Conservation (phyloP, 2,113 vertebrate genomes). For the Rhineura floridana region DNA sequence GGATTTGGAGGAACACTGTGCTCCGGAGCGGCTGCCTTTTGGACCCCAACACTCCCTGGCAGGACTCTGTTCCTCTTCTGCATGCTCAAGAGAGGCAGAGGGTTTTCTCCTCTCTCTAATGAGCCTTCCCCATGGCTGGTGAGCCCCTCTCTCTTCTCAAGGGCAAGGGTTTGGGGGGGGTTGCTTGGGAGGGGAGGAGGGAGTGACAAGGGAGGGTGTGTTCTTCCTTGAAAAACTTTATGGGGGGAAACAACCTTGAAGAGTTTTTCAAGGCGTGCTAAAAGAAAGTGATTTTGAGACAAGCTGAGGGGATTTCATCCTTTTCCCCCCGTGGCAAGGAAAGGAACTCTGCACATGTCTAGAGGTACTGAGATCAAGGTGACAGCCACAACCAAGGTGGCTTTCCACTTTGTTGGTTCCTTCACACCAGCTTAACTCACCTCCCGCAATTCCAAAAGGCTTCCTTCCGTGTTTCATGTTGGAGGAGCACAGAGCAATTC, state of each 20-base stretch:
- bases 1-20: not conserved
- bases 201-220: too few relatives aligned
- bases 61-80: too few relatives aligned
- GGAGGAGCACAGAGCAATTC: not conserved
- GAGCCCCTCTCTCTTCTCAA: not conserved
- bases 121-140: not conserved
- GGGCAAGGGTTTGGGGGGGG: too few relatives aligned
- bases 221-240: not conserved
- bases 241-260: too few relatives aligned
- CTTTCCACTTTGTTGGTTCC: not conserved
- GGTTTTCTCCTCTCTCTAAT: too few relatives aligned
- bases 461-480: not conserved
- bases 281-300: not conserved
- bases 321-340: not conserved
- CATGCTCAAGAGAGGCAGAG: too few relatives aligned
- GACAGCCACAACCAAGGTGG: not conserved
- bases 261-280: not conserved
- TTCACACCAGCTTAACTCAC: not conserved
- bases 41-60: not conserved
- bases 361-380: not conserved
- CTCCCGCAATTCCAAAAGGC: not conserved
- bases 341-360: not conserved
- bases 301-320: not conserved
- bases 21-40: not conserved
- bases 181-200: too few relatives aligned